Percentiles rank a stretch among this genome's conserved stretches.
Conservation (phyloP, 2,888 invertebrate species). For the Biston betularia region DNA sequence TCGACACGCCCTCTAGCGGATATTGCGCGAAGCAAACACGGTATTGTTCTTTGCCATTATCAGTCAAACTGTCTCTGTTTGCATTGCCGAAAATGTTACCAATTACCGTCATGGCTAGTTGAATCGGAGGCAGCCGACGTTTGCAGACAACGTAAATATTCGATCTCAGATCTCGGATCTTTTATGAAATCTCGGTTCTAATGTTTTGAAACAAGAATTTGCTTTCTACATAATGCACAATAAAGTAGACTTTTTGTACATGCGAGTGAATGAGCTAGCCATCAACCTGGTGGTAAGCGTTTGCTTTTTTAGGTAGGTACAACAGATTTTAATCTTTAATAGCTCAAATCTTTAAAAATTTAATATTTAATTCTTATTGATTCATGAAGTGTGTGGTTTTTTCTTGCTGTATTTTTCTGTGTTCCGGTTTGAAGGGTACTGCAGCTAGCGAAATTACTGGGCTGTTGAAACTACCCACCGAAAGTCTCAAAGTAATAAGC, state of each 20-base stretch:
- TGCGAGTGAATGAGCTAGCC: background rate
- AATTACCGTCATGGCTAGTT: conserved; percentile 48
- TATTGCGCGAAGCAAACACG: conserved; percentile 57
- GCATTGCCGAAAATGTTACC: conserved; percentile 41
- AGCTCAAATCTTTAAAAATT: no score
- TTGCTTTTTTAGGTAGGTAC: no score
- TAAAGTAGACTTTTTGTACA: background rate
- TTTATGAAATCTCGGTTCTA: background rate
- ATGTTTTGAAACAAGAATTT: conserved; percentile 3
- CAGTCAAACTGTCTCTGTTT: conserved; percentile 51
- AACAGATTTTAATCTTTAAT: no score
- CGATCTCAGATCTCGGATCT: background rate
- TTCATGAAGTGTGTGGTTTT: no score
- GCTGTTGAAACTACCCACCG: no score
- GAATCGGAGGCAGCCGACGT: conserved; percentile 15
- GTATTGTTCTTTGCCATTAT: conserved; percentile 66
- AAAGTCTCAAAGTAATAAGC: no score
- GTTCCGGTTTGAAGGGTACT: no score
- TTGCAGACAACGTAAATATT: conserved; percentile 2
- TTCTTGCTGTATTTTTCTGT: no score
- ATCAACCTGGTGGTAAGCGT: no score
- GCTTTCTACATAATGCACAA: background rate
- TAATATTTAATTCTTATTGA: no score
- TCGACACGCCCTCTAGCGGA: conserved; percentile 63
- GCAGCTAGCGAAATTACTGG: no score